Evolutionary conservation across 92 coral and sea anemone genomes (phyloP), one percentile per base, ranked within the genome.

Genomic region (Micromussa lordhowensis): DNA sequence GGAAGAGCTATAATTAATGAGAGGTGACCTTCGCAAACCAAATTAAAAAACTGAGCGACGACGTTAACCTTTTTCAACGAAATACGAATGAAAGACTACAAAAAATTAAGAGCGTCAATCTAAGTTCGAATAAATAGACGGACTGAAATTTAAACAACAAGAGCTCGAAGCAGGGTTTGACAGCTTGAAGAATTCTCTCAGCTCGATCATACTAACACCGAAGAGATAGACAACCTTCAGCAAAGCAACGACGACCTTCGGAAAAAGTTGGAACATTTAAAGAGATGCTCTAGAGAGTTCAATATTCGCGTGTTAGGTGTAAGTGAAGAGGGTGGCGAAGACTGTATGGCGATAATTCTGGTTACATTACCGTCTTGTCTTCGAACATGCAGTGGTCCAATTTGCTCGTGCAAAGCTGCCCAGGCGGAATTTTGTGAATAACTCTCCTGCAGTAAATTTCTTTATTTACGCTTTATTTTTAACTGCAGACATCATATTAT

Each of bases 321-420:
- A 0, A 38, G n/a, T 9, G 78, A 74, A 74, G 78, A 74, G n/a
- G 78, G 35, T 9, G 78, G 78, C 44, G 78, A 74, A 74, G 78
- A 38, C 54, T 38, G 78, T 11, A 74, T 74, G 78, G 54, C 54
- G 30, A 40, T 75, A 36, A 44, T 44, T 40, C 7, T 75, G 57
- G 80, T 7, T 24, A 40, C 59, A 17, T 75, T 14, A 40, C 80
- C 30, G 7, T 75, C 80, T 75, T 44, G 80, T 59, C 59, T 75
- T 75, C 58, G 80, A 75, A 40, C 11, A 75, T 17, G 58, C 80
- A 40, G 59, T 5, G 3, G 29, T 14, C 80, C 59, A 5, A 44
- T 18, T 36, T 36, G 80, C 80, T 75, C 44, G 80, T 76, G 57
- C 80, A 76, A 6, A 2, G 59, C 80, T 76, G 30, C 80, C 44